phyloP scores from a whole-genome alignment of 2,113 vertebrate genomes.

The Colaptes auratus region DNA sequence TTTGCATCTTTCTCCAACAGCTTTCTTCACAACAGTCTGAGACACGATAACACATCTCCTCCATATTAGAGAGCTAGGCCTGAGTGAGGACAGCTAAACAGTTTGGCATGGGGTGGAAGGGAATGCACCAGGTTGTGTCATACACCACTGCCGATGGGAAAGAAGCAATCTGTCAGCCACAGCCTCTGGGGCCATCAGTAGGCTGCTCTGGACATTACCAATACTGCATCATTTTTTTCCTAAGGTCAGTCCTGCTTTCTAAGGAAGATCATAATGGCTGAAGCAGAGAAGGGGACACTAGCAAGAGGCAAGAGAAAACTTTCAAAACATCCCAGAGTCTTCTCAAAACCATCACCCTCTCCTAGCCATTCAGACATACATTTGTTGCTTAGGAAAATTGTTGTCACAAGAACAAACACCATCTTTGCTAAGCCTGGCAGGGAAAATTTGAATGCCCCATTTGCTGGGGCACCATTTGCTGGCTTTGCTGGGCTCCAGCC shows the following conservation, averaged over 20 bases:
- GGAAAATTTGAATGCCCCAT: neutral
- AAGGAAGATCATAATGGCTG: neutral
- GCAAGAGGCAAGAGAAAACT: neutral
- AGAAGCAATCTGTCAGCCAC: neutral
- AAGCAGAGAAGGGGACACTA: neutral
- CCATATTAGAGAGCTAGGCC: neutral
- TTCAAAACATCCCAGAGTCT: neutral
- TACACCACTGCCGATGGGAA: neutral
- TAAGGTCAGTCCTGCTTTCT: neutral
- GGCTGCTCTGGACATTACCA: neutral
- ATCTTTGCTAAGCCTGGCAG: neutral
- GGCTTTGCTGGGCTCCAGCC: neutral
- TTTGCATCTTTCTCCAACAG: neutral
- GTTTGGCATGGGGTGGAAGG: neutral
- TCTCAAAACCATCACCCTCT: neutral
- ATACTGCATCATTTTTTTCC: neutral
- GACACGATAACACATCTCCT: neutral
- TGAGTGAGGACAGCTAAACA: neutral
- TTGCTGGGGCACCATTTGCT: neutral
- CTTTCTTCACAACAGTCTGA: neutral
- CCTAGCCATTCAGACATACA: neutral
- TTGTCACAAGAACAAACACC: neutral
- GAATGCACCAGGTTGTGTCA: neutral
- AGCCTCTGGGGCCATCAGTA: neutral
- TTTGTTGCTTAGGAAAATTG: neutral